Evolutionary conservation across 53 echinoderm and acorn worm species (phyloP), one percentile per base, ranked within the genome.

Genomic region (Paelopatides confundens): DNA sequence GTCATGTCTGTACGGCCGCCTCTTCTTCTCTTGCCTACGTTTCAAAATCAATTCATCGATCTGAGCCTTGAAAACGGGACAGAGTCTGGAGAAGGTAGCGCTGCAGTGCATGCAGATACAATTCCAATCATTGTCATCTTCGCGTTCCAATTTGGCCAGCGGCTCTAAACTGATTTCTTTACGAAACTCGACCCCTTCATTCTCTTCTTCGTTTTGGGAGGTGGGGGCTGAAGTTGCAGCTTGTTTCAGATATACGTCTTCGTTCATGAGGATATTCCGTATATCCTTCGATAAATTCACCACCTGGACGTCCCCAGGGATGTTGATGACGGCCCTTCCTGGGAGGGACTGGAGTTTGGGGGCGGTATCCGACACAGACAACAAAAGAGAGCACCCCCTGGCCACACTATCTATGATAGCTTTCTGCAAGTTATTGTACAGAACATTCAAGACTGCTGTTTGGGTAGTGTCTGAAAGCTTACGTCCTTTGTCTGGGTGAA

Each of bases 381-480:
- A 43, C 18, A 83, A 21, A 0, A 83, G 84, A 14, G 84, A 83
- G 9, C 36, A 63, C 31, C 65, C 65, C 27, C 64, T 36, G 18
- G 84, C 63, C 40, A 83, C 65, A 31, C 84, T 63, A 24, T 83
- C 84, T 1, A 83, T 65, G 43, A 83, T 83, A 13, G 65, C 65
- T 37, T 83, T 83, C 40, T 83, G 84, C 33, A 83, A 63, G 26
- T 83, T 83, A 40, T 63, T 83, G 84, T 83, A 83, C 11, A 83
- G 40, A 0, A 83, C 84, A 64, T 83, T 83, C 39, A 83, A 65
- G 3, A 83, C 84, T 29, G 84, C 84, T 0, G 84, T 38, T 17
- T 83, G 84, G 23, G 84, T 83, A 4, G 63, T 65, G 26, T 36
- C 38, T 38, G 84, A 83, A 24, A 83, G 27, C 29, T 79, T 79